phyloP scores from a whole-genome alignment of 2,888 invertebrate species.

The Caenorhabditis sulstoni region DNA sequence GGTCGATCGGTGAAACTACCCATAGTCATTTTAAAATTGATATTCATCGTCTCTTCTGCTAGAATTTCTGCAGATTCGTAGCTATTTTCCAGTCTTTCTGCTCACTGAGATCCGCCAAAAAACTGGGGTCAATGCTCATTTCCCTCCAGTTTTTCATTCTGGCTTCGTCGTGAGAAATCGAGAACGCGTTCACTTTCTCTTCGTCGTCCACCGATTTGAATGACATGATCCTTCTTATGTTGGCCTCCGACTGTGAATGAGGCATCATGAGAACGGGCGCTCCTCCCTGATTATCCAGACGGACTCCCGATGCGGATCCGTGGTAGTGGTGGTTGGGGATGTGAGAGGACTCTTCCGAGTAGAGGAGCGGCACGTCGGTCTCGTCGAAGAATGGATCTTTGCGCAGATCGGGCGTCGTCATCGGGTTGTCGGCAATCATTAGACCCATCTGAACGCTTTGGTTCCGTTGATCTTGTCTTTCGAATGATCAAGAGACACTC shows the following conservation, averaged over 20 bases:
- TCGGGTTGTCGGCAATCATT: conserved; percentile 77
- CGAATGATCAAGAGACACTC: conserved; percentile 28
- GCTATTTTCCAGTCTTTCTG: conserved; percentile 40
- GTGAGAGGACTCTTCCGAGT: conserved; percentile 62
- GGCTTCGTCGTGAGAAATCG: conserved; percentile 53
- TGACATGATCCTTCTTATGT: conserved; percentile 45
- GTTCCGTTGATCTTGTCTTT: conserved; percentile 11
- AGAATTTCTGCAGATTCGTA: conserved; percentile 43
- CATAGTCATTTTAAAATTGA: conserved; percentile 16
- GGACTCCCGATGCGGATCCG: conserved; percentile 45
- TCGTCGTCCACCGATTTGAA: conserved; percentile 48
- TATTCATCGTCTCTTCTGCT: background rate
- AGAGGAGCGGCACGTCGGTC: conserved; percentile 59
- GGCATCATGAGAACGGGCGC: conserved; percentile 60
- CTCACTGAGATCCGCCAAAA: conserved; percentile 40
- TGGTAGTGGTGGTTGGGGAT: conserved; percentile 56
- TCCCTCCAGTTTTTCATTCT: conserved; percentile 50
- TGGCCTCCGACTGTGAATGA: conserved; percentile 53
- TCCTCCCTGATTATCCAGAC: conserved; percentile 22
- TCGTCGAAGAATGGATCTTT: conserved; percentile 77
- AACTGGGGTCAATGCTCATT: conserved; percentile 41
- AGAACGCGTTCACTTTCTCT: conserved; percentile 39
- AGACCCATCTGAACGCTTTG: conserved; percentile 73
- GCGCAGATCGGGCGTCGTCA: conserved; percentile 72
- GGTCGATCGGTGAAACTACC: conserved; percentile 5